Evolutionary conservation across 2,113 vertebrate species (phyloP).

Genomic region (Gallinago undulata): DNA sequence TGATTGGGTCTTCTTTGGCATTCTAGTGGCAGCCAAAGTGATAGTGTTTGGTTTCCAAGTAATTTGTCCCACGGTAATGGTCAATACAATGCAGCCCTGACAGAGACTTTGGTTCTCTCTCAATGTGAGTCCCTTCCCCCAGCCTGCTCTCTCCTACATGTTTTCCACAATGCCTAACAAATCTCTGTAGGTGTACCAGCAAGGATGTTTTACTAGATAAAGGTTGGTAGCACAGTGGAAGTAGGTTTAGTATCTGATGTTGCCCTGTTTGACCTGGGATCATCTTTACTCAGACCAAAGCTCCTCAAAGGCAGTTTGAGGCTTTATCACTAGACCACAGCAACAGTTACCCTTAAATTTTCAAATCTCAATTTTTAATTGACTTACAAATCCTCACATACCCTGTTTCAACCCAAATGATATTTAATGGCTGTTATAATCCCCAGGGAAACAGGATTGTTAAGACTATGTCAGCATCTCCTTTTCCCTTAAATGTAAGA

Average conservation of each 20-base stretch:
- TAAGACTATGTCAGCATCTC: neutral
- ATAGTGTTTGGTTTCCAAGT: neutral
- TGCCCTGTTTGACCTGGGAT: neutral
- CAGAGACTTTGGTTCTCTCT: neutral
- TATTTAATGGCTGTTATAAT: slow-evolving; percentile 34
- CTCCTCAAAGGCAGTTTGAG: neutral
- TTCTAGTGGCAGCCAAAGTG: neutral
- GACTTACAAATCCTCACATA: slow-evolving; percentile 1
- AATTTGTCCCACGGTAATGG: neutral
- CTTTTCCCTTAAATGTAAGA: neutral
- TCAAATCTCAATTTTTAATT: slow-evolving; percentile 17
- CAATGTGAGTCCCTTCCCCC: accelerated
- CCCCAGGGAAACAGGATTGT: slow-evolving; percentile 24
- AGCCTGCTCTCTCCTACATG: accelerated
- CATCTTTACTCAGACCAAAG: neutral
- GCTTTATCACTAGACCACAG: neutral
- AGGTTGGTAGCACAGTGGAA: neutral
- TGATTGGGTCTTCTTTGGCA: neutral
- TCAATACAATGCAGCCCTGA: neutral
- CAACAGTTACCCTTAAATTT: neutral
- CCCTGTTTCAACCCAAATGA: neutral
- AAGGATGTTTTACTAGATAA: neutral
- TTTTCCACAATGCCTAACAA: neutral
- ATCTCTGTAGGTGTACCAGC: accelerated
- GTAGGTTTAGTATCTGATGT: neutral